Percentiles rank a stretch among this genome's conserved stretches.
Evolutionary conservation across 2,797 vertebrate genomes (phyloP).

Genomic region (Phalanger gymnotis): DNA sequence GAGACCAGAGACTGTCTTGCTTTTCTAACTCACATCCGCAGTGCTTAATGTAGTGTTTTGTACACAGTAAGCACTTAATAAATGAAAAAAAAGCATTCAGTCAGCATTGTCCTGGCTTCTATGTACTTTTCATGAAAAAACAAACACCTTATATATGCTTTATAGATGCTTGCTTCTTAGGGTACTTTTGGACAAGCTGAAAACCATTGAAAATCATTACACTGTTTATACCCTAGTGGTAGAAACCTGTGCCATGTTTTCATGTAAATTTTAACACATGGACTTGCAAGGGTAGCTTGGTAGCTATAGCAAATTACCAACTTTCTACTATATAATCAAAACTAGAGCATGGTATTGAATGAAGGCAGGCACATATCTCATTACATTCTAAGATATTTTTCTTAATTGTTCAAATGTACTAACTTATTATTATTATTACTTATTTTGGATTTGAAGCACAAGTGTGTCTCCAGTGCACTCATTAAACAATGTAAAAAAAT

Average conservation of each 20-base stretch:
- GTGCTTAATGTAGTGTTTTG: not conserved
- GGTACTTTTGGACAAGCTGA: not conserved
- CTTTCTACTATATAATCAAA: slow-evolving; percentile 60
- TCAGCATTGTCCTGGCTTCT: not conserved
- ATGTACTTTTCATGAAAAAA: not conserved
- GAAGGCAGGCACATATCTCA: slow-evolving; percentile 50
- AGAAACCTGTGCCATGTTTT: slow-evolving; percentile 32
- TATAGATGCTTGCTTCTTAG: not conserved
- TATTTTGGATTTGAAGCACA: slow-evolving; percentile 60
- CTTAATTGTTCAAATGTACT: slow-evolving; percentile 65
- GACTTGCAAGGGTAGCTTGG: not conserved
- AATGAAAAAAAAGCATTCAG: not conserved
- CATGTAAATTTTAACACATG: slow-evolving; percentile 19
- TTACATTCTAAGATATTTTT: slow-evolving; percentile 63
- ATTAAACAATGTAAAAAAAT: slow-evolving; percentile 66
- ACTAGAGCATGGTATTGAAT: slow-evolving; percentile 5
- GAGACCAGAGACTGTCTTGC: not conserved
- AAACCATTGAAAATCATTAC: slow-evolving; percentile 45
- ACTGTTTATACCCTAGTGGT: slow-evolving; percentile 35
- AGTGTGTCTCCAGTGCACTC: slow-evolving; percentile 61
- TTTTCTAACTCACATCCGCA: not conserved
- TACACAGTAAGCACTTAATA: not conserved
- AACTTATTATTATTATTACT: slow-evolving; percentile 64
- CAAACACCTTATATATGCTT: not conserved
- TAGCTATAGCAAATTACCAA: slow-evolving; percentile 7